Evolutionary conservation across 2,113 vertebrate genomes (phyloP), one percentile per base, ranked within the genome.

Genomic region (Elachura formosa): DNA sequence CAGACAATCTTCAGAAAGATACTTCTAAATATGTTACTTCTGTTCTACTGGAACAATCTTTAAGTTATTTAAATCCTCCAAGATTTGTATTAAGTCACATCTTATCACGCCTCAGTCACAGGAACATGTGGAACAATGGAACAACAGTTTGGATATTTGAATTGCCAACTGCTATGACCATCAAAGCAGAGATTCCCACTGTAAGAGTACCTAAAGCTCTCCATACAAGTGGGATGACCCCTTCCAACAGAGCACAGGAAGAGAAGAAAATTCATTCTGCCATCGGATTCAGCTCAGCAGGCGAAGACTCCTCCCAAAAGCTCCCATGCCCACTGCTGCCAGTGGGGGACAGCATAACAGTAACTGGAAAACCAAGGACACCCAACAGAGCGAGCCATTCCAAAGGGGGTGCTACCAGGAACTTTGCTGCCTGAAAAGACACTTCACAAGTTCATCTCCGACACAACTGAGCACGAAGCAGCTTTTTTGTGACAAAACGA

Each of bases 111-210:
- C 7, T 17, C 55, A 43, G 49, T 20, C 23, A 4, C 4, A 34
- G 31, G 19, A 81, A 49, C 36, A 31, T 1, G 25, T 31, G 25
- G 62, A 83, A n/a, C 68, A 84, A 36, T 0, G 1, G 46, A 90
- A 80, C 20, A 59, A 52, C 25, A 74, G 9, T 38, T 2, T 25
- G 20, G 31, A 29, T n/a, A 76, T n/a, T 21, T 0, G 0, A 79
- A 76, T 24, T 0, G 0, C 10, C 48, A 58, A 48, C 24, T 91
- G 40, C 41, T 62, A 21, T 0, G 2, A 41, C 10, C 26, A 45
- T 51, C 62, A n/a, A 4, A 58, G 29, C 49, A 59, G 31, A 72
- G 33, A 59, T 51, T 25, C 69, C 29, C 0, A 0, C 21, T 54
- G 5, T 17, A 38, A 38, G 20, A 83, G 71, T 12, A 55, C 19